Base-by-base conservation (phyloP, 2,888 invertebrate genomes). In the Drosophila pegasa region DNA sequence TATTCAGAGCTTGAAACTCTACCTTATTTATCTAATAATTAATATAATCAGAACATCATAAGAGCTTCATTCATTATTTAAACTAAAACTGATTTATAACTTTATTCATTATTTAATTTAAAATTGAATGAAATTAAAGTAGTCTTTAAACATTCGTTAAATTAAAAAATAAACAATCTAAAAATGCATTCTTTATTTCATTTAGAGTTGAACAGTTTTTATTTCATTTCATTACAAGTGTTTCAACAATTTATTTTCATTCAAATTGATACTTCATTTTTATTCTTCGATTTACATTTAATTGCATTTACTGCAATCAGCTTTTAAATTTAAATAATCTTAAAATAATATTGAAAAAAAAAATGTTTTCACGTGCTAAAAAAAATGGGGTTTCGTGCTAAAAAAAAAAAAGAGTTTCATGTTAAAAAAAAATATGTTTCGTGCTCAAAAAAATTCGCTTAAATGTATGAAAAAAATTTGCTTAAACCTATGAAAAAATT, bases 401-500 rank as follows among this genome's bases (percentile, higher is more conserved):
- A 72, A 72, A 72, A 78, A 72, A 27, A 78, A 75, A 31, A 64
- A 2, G 1, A 12, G 38, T 31, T 62, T 50, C 77, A 55, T 87
- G 85, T 66, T 74, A 60, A 82, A 84, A 85, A 82, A 70, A 64
- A 52, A 43, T 9, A 43, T 56, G 65, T 45, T 73, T 68, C 84
- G 69, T 84, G 84, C 61, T 61, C 84, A 78, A 78, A 79, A 79
- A 55, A 74, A 55, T 29, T 37, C 18, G 8, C 72, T 76, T 80
- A 67, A 31, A 12, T 2, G 2, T 78, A 71, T 41, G 33, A 51
- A 65, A 64, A 71, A 73, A 63, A 70, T 27, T 18, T 72, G 16
- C 65, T 80, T 83, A 72, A 35, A 12, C 2, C 1, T 78, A 74
- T 41, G 31, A 58, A 65, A 65, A 73, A 63, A 66, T 20, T 55